These are phyloP conservation scores for Lasiurus borealis DNA, from an alignment of 2,113 vertebrate genomes.

Conservation along the genomic window DNA sequence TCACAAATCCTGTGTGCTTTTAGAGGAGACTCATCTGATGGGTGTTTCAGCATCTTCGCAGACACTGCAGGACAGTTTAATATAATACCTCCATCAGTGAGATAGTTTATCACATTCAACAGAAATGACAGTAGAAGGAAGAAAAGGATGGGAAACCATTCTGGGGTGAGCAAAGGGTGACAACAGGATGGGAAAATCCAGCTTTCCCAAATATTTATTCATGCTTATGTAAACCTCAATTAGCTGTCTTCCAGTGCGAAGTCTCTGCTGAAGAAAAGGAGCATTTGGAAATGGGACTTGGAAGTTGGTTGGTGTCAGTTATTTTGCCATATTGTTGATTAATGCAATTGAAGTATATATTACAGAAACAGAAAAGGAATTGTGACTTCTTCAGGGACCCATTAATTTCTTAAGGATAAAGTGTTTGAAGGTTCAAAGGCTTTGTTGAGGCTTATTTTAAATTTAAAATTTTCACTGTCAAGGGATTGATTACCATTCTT, in stretches of 20 bases:
- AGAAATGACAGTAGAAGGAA: conserved; percentile 78
- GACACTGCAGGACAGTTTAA: conserved; percentile 71
- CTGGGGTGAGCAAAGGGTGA: conserved; percentile 65
- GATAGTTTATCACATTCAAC: conserved; percentile 77
- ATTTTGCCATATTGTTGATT: conserved; percentile 87
- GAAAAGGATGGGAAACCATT: conserved; percentile 65
- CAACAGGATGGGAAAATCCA: conserved; percentile 69
- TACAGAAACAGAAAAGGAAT: conserved; percentile 86
- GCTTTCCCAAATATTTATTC: conserved; percentile 76
- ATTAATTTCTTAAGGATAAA: conserved; percentile 92
- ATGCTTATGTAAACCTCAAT: conserved; percentile 77
- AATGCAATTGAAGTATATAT: conserved; percentile 88
- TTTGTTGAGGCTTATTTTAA: conserved; percentile 91
- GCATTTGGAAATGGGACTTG: neutral
- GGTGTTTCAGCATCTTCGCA: conserved; percentile 67
- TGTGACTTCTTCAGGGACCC: conserved; percentile 89
- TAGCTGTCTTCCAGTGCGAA: conserved; percentile 42
- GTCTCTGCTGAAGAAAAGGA: conserved; percentile 41
- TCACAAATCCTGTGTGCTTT: conserved; percentile 81
- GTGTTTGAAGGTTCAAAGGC: conserved; percentile 91
- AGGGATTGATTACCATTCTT: conserved; percentile 89
- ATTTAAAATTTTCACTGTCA: conserved; percentile 89
- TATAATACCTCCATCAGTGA: conserved; percentile 75
- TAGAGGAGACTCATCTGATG: conserved; percentile 60
- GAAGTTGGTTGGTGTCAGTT: conserved; percentile 76